Conservation (phyloP, 2,113 vertebrate genomes). For the Oryzias celebensis region DNA sequence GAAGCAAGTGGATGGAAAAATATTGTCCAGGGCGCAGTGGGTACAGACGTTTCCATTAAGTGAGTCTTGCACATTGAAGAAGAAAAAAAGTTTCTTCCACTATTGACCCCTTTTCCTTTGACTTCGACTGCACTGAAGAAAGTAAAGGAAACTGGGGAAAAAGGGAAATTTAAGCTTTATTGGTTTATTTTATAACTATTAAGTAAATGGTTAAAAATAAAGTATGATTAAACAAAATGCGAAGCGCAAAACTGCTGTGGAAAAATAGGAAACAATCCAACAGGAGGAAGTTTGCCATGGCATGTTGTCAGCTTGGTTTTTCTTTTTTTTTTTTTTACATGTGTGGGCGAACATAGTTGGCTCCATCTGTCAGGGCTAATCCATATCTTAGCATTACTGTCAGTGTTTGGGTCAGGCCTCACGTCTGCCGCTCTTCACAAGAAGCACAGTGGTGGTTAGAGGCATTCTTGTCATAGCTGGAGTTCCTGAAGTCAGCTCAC, state of each 20-base stretch:
- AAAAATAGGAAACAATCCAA: conserved; percentile 54
- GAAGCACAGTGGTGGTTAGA: conserved; percentile 47
- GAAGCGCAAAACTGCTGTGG: conserved; percentile 42
- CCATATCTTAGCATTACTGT: conserved; percentile 55
- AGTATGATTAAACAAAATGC: no score
- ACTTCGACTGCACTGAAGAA: no score
- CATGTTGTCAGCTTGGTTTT: neutral
- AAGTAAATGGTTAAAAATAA: neutral
- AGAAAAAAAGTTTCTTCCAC: conserved; percentile 35
- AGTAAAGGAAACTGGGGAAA: neutral
- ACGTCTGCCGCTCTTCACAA: conserved; percentile 51
- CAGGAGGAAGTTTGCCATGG: conserved; percentile 14
- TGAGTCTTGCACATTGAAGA: conserved; percentile 45
- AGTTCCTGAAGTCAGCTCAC: conserved; percentile 43
- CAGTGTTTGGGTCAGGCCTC: conserved; percentile 49
- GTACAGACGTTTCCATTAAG: conserved; percentile 60
- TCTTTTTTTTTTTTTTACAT: conserved; percentile 7
- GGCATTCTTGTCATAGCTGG: conserved; percentile 59
- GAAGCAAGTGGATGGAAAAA: conserved; percentile 33
- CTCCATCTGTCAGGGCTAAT: conserved; percentile 45
- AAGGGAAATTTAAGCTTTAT: neutral
- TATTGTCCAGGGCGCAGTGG: conserved; percentile 48
- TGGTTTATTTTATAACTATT: neutral
- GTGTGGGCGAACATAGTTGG: conserved; percentile 31
- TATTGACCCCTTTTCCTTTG: conserved; percentile 29